Evolutionary conservation across 2,888 invertebrate species (phyloP), one percentile per base, ranked within the genome.

Genomic region (Vandiemenella viatica): DNA sequence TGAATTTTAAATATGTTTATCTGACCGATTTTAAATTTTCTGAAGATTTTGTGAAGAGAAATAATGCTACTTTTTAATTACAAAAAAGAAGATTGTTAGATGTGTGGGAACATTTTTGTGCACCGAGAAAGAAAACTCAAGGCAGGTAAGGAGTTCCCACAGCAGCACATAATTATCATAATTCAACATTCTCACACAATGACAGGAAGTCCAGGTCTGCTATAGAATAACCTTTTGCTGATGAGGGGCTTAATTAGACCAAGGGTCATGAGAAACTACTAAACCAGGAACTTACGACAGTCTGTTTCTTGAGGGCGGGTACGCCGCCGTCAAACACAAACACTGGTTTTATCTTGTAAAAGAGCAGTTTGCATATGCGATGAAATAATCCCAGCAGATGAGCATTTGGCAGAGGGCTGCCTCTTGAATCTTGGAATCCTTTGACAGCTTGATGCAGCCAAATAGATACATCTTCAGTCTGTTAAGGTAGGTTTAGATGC

Each of bases 301-400:
- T 95, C 68, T 90, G 85, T 59, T 76, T 83, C 69, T 98, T 98
- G 37, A 98, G 75, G 49, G 75, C 74, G 15, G 98, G 97, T 44
- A 90, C 88, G 38, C 83, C 85, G 19, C 98, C 98, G 74, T 99
- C 98, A 70, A 99, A 99, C 7, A 99, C 91, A 73, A 99, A 97
- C 2, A 98, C 79, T 1, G 98, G 98, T 60, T 89, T 91, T 55
- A 99, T 90, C 63, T 85, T 82, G 65, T 89, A 97, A 66, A 87
- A 93, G 37, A 98, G 72, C 44, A 99, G 73, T 71, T 99, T 99
- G 68, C 96, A 96, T 43, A 99, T 76, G 22, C 97, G 76, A 63
- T 90, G 85, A 62, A 95, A 96, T 40, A 99, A 74, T 22, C 91
- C 90, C 55, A 95, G 74, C 3, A 99, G 74, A 68, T 98, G 97